phyloP scores from a whole-genome alignment of 2,113 vertebrate genomes.

The Raja brachyura region DNA sequence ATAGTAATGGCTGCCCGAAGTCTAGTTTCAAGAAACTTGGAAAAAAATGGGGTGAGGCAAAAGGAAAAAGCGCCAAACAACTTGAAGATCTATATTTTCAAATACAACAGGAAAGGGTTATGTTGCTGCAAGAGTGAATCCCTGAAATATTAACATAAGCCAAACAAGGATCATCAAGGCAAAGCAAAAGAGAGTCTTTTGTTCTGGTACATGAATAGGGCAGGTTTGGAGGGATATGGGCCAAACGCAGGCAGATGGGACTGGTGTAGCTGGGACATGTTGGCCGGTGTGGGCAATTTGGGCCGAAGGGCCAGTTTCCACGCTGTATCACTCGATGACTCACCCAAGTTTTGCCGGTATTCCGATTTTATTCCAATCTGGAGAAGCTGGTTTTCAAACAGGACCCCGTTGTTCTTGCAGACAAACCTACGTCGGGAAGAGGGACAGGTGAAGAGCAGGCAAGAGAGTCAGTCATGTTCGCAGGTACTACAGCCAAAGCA shows the following conservation, averaged over 20 bases:
- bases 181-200: neutral
- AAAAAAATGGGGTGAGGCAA: neutral
- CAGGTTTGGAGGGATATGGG: no score
- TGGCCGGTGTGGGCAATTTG: no score
- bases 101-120: neutral
- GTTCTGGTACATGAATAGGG: no score
- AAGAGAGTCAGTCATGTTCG: neutral
- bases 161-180: no score
- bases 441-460: neutral
- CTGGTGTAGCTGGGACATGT: no score
- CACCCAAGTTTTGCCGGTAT: conserved; percentile 86
- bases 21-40: neutral
- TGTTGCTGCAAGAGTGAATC: neutral
- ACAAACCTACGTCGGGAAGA: conserved; percentile 64
- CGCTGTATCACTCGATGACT: conserved; percentile 40
- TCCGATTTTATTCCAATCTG: conserved; percentile 89
- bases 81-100: neutral
- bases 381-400: conserved; percentile 86
- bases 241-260: no score
- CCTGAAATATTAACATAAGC: neutral
- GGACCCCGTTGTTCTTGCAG: conserved; percentile 86
- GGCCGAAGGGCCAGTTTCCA: no score
- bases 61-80: neutral
- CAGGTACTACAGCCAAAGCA: neutral
- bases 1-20: neutral